phyloP scores from a whole-genome alignment of 2,797 vertebrate species.

The Arremon aurantiirostris region DNA sequence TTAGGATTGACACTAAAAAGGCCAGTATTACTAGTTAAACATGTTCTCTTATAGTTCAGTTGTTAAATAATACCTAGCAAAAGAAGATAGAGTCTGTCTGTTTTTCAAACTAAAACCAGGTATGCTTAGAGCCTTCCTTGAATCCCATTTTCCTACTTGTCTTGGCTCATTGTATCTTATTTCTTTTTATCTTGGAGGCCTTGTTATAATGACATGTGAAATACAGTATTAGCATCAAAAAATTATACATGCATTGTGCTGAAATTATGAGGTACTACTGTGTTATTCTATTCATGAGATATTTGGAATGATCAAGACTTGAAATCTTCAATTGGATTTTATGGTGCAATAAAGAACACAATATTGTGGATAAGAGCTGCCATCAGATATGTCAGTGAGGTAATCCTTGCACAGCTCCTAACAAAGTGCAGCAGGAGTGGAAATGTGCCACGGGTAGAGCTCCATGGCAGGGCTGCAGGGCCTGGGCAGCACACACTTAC shows the following conservation, averaged over 20 bases:
- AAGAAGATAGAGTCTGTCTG: neutral
- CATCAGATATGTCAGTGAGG: neutral
- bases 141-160: neutral
- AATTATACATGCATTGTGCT: neutral
- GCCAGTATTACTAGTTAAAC: neutral
- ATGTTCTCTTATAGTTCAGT: neutral
- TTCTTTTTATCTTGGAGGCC: neutral
- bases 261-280: neutral
- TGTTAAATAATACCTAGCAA: neutral
- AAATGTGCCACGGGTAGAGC: rapidly evolving
- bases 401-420: neutral
- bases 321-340: neutral
- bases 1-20: neutral
- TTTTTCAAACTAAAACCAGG: neutral
- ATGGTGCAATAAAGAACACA: neutral
- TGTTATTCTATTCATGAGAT: neutral
- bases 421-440: neutral
- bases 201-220: neutral
- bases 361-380: neutral
- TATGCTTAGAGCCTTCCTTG: neutral
- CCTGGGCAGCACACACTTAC: neutral
- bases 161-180: neutral
- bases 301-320: neutral
- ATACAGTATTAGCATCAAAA: neutral
- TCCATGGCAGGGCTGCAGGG: neutral